Percentiles rank a stretch among this genome's conserved stretches.
Evolutionary conservation across 2,888 invertebrate species (phyloP).

Genomic region (Hirtodrosophila trivittata): DNA sequence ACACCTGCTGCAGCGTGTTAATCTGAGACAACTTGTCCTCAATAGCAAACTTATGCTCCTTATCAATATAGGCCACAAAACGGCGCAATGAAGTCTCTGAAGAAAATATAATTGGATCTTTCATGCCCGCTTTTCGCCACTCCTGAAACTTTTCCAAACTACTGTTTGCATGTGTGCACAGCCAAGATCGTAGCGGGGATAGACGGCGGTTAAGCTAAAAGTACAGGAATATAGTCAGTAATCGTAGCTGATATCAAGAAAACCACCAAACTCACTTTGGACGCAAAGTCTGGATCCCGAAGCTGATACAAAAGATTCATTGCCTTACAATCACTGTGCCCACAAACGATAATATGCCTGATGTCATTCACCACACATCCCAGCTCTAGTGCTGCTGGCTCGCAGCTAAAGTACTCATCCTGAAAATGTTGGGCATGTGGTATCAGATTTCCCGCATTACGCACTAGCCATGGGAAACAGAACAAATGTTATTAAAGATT

Average conservation of each 20-base stretch:
- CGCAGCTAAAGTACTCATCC: conserved; percentile 95
- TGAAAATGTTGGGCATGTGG: conserved; percentile 95
- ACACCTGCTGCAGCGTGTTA: conserved; percentile 95
- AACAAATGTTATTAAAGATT: conserved; percentile 32
- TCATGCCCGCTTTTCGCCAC: conserved; percentile 85
- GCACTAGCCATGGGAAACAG: conserved; percentile 87
- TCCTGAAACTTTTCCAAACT: conserved; percentile 93
- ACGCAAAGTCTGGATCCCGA: conserved; percentile 90
- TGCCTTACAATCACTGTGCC: conserved; percentile 99
- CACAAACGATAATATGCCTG: conserved; percentile 96
- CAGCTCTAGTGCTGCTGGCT: conserved; percentile 97
- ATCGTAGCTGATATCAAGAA: too few species aligned
- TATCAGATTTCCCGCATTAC: conserved; percentile 98
- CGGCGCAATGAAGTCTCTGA: conserved; percentile 94
- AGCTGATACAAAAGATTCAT: conserved; percentile 96
- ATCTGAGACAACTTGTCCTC: conserved; percentile 98
- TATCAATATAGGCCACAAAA: conserved; percentile 97
- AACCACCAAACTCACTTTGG: conserved; percentile 87
- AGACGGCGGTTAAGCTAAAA: conserved; percentile 88
- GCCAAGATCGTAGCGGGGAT: conserved; percentile 95
- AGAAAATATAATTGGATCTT: conserved; percentile 92
- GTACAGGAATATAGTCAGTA: not conserved
- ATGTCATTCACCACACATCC: conserved; percentile 96
- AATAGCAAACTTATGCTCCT: conserved; percentile 92
- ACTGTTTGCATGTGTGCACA: conserved; percentile 92